Evolutionary conservation across 1,140 invertebrate species (phyloP).

Genomic region (Phortica variegata): DNA sequence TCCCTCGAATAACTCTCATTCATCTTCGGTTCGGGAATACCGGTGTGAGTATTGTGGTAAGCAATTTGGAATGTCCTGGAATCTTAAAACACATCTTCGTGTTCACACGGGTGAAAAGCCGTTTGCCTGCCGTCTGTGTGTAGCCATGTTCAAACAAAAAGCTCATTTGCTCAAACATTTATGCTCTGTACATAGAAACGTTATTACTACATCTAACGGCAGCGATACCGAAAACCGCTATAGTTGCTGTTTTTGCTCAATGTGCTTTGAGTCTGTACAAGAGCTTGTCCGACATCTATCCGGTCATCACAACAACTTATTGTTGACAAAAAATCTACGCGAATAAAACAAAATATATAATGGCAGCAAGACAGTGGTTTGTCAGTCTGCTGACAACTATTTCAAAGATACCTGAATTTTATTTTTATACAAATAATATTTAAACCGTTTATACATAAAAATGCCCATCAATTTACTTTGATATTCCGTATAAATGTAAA

Average conservation of each 20-base stretch:
- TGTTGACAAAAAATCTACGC: slow-evolving; percentile 82
- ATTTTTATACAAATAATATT: slow-evolving; percentile 27
- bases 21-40: slow-evolving; percentile 70
- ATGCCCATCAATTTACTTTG: background rate
- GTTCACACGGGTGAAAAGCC: slow-evolving; percentile 86
- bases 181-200: slow-evolving; percentile 81
- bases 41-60: slow-evolving; percentile 84
- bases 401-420: slow-evolving; percentile 55
- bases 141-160: slow-evolving; percentile 88
- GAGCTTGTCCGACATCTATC: slow-evolving; percentile 82
- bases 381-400: slow-evolving; percentile 26
- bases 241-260: slow-evolving; percentile 82
- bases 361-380: slow-evolving; percentile 9
- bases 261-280: slow-evolving; percentile 78
- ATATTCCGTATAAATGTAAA: too few relatives aligned
- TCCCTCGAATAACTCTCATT: slow-evolving; percentile 33
- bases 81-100: slow-evolving; percentile 80
- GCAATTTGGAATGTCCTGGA: slow-evolving; percentile 88
- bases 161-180: slow-evolving; percentile 81
- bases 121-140: slow-evolving; percentile 81
- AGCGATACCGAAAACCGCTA: slow-evolving; percentile 72
- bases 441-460: too few relatives aligned
- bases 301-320: slow-evolving; percentile 80
- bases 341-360: slow-evolving; percentile 60
- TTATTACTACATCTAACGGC: slow-evolving; percentile 72